Evolutionary conservation across 2,797 vertebrate species (phyloP).

Genomic region (Alauda arvensis): DNA sequence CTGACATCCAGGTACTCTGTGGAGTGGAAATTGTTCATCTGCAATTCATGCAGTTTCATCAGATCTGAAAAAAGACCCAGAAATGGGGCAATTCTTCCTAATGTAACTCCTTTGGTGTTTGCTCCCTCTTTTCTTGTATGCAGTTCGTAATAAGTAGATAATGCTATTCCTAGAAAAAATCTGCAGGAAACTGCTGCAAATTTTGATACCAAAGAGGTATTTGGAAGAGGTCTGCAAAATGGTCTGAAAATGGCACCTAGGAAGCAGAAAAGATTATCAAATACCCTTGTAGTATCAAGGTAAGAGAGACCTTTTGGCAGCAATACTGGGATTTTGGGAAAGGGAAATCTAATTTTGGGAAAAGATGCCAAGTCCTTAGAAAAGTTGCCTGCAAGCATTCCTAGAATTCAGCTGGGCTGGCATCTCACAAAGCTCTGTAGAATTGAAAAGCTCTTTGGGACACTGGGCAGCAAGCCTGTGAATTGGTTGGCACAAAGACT

Average conservation of each 20-base stretch:
- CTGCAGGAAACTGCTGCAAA: not conserved
- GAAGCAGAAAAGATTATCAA: not conserved
- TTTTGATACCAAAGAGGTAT: not conserved
- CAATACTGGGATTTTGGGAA: not conserved
- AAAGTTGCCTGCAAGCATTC: slow-evolving; percentile 2
- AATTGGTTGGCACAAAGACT: slow-evolving; percentile 4
- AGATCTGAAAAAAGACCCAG: not conserved
- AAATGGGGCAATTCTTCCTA: not conserved
- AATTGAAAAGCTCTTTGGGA: not conserved
- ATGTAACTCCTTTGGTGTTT: not conserved
- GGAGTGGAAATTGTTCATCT: not conserved
- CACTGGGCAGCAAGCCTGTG: not conserved
- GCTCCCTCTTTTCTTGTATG: not conserved
- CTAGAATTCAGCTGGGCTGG: slow-evolving; percentile 15
- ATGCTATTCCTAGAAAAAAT: not conserved
- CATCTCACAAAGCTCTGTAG: not conserved
- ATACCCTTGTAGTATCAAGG: not conserved
- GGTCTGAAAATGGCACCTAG: not conserved
- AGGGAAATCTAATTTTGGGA: not conserved
- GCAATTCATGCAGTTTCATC: not conserved
- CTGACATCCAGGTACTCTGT: not conserved
- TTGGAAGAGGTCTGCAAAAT: not conserved
- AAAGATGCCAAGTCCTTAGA: not conserved
- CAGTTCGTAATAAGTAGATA: not conserved
- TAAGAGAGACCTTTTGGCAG: not conserved